Evolutionary conservation across 2,797 vertebrate species (phyloP), one percentile per base, ranked within the genome.

Genomic region (Sebastes paucispinis): DNA sequence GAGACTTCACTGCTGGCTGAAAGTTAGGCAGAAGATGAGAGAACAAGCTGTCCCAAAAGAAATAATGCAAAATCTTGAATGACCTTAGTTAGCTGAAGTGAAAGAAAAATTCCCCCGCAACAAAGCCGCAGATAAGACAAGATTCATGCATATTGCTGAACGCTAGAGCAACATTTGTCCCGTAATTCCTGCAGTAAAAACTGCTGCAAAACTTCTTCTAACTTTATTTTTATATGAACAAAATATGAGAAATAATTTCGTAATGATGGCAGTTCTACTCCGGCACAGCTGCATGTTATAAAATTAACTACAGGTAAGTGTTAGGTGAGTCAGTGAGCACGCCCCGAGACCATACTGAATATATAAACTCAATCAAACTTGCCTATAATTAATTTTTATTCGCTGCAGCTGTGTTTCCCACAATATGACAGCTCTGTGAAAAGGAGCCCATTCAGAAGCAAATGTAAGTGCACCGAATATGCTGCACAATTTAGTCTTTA

Each of bases 41-140:
- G 84, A 81, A 68, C 75, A 69, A 73, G 54, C 68, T 64, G 69
- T 81, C 82, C 78, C 69, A 11, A 20, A 58, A 83, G 80, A 72
- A 80, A 87, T 68, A 69, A 86, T 39, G 9, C n/a, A 75, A 69
- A 60, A 32, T 79, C 58, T 79, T 59, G 13, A 84, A 79, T 82
- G 50, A n/a, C 55, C 55, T 81, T 69, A 25, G 66, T 77, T 50
- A 64, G 50, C 52, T 1, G 10, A 73, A 82, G 58, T 71, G 54
- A 79, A 27, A 39, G 34, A 60, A 79, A 86, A 76, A 39, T 7
- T 47, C 39, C 74, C 63, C n/a, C 13, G 59, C 55, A 78, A 74
- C 58, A 76, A 79, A 77, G 76, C 72, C n/a, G 66, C 57, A 82
- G 66, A 87, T 59, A 20, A 82, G 27, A 81, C 20, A 62, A 72